Percentiles rank a stretch among this genome's conserved stretches.
Evolutionary conservation across 2,113 vertebrate genomes (phyloP).

Genomic region (Phaethon lepturus): DNA sequence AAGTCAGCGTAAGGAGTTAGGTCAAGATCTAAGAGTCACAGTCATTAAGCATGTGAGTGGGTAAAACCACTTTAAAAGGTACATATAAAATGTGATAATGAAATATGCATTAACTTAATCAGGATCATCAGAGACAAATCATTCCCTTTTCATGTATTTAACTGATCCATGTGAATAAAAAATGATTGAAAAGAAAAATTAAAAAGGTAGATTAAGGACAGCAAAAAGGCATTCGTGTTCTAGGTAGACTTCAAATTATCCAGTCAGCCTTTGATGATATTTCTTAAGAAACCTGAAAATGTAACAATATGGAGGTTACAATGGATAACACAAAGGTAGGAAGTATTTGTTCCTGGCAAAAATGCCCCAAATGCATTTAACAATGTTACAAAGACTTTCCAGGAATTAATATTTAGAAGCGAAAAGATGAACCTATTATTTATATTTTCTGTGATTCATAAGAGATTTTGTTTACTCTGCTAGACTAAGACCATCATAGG

Average conservation of each 20-base stretch:
- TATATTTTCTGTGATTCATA: background rate
- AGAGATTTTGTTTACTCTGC: background rate
- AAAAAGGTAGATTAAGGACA: background rate
- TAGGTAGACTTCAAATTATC: constrained; percentile 30
- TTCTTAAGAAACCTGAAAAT: background rate
- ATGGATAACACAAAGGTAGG: background rate
- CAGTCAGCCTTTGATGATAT: background rate
- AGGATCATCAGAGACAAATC: constrained; percentile 52
- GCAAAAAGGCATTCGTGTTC: background rate
- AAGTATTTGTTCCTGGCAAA: background rate
- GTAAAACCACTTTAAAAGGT: constrained; percentile 54
- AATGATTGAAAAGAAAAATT: constrained; percentile 44
- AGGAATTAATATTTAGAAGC: background rate
- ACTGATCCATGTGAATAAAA: constrained; percentile 50
- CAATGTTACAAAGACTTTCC: background rate
- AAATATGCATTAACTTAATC: constrained; percentile 68
- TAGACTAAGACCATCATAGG: background rate
- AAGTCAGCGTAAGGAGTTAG: background rate
- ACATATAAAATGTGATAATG: background rate
- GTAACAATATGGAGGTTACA: background rate
- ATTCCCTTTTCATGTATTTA: constrained; percentile 58
- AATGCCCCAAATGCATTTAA: background rate
- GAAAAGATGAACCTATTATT: background rate
- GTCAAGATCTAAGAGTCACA: constrained; percentile 2
- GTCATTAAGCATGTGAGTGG: constrained; percentile 1